These are phyloP conservation scores for Ramphastos sulfuratus DNA, from an alignment of 2,113 vertebrate species.

Conservation along the genomic window DNA sequence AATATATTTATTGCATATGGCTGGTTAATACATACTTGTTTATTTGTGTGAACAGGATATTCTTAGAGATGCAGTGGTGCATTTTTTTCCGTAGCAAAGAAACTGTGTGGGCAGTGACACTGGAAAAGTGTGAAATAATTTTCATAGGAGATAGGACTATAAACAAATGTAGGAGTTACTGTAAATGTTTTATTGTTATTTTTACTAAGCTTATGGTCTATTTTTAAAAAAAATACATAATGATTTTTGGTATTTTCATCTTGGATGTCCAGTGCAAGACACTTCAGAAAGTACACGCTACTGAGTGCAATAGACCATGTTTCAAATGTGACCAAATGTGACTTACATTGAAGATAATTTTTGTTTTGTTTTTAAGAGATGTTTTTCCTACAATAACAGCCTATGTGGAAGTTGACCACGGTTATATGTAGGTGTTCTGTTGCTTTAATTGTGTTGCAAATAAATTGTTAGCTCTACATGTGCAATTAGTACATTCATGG, in stretches of 20 bases:
- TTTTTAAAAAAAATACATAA: background rate
- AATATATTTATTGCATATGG: conserved; percentile 5
- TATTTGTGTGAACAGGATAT: background rate
- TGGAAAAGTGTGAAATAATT: background rate
- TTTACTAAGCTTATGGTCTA: background rate
- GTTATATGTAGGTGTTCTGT: background rate
- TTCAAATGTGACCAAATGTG: background rate
- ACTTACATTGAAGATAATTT: background rate
- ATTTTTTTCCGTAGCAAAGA: background rate
- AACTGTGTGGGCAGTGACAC: background rate
- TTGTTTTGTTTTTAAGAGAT: background rate
- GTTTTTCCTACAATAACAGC: background rate
- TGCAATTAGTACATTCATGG: conserved; percentile 21
- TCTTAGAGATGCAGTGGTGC: background rate
- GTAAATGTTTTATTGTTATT: background rate
- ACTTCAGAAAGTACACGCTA: background rate
- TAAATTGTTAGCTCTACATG: background rate
- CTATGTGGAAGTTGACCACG: background rate
- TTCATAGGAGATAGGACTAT: background rate
- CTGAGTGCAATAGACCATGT: background rate
- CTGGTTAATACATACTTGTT: background rate
- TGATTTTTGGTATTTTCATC: background rate
- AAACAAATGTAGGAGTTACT: background rate
- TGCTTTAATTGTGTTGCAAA: background rate
- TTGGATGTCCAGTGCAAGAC: background rate